Evolutionary conservation across 2,888 invertebrate species (phyloP), one percentile per base, ranked within the genome.

Genomic region (Metallyticus violacea): DNA sequence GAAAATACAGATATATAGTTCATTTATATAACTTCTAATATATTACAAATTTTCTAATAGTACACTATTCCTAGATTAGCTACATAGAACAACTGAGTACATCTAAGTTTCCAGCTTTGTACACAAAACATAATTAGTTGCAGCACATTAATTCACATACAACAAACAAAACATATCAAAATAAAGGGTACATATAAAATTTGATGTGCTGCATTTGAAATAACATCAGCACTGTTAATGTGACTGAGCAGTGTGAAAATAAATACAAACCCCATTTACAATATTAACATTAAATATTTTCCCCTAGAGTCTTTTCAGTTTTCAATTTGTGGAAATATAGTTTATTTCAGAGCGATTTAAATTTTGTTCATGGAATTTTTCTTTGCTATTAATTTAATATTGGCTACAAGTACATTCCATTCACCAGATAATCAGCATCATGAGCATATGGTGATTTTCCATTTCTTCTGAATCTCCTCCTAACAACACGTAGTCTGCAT

Each of bases 391-490:
- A 62, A 62, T 15, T 15, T 62, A 62, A 62, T n/a, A n/a, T 22
- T 62, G 40, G 77, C 40, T 95, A 98, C 91, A 99, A 95, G 93
- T 99, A 99, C 98, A 99, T 99, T 90, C 99, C 99, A 93, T 99
- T 99, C 90, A 99, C 98, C 90, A 99, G 94, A 92, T 98, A 99
- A 93, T 99, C 99, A 0, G 98, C 98, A 92, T 99, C 99, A 91
- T 98, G 97, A 62, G 97, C 96, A 91, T 96, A 96, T 26, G 96
- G 94, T 84, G 96, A 95, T 91, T 97, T 96, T 87, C 96, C 96
- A 82, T 96, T 96, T 89, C 96, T 94, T 88, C 96, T 93, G 88
- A 97, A 94, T 86, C 96, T 93, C 89, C 97, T 94, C 86, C 94
- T 92, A 26, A 97, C 96, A 87, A 96, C 96, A 89, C 97, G 94